Percentiles rank a stretch among this genome's conserved stretches.
phyloP scores from a whole-genome alignment of 2,888 invertebrate species.

The Erebia aethiops region DNA sequence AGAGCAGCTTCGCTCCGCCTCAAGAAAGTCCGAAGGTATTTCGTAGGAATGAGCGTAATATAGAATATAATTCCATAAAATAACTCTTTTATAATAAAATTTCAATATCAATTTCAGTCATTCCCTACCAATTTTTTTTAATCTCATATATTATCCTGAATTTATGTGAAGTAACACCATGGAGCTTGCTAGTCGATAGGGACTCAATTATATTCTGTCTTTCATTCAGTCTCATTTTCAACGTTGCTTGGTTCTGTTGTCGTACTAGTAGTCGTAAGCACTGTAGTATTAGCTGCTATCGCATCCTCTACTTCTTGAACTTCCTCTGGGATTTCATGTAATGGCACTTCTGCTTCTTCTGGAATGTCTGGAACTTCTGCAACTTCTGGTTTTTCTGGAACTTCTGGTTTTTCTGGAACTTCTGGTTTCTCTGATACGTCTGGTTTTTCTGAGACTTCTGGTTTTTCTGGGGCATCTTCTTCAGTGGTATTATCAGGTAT shows the following conservation, averaged over 20 bases:
- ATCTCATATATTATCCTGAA: too few relatives aligned
- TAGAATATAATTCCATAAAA: too few relatives aligned
- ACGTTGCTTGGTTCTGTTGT: constrained; percentile 48
- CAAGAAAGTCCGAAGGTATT: too few relatives aligned
- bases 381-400: constrained; percentile 36
- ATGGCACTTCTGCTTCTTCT: constrained; percentile 34
- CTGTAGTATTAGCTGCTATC: constrained; percentile 27
- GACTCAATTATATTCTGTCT: too few relatives aligned
- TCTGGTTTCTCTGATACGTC: constrained; percentile 20
- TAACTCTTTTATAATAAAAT: too few relatives aligned
- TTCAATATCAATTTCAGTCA: too few relatives aligned
- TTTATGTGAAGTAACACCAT: too few relatives aligned
- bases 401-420: constrained; percentile 10
- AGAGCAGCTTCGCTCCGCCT: too few relatives aligned
- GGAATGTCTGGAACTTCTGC: constrained; percentile 30
- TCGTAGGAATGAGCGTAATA: too few relatives aligned
- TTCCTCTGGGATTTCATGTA: constrained; percentile 33
- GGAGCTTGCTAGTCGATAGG: too few relatives aligned
- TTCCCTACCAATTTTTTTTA: too few relatives aligned
- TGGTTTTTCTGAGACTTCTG: constrained; percentile 30
- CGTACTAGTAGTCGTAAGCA: constrained; percentile 26
- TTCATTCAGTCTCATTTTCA: constrained; percentile 67
- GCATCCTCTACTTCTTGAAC: constrained; percentile 32
- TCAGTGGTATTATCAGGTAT: constrained; percentile 46
- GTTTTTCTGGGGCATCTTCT: constrained; percentile 37